Evolutionary conservation across 37 sponge, comb jelly and placozoan species (phyloP).

Genomic region (Diacarnus erythraeanus): DNA sequence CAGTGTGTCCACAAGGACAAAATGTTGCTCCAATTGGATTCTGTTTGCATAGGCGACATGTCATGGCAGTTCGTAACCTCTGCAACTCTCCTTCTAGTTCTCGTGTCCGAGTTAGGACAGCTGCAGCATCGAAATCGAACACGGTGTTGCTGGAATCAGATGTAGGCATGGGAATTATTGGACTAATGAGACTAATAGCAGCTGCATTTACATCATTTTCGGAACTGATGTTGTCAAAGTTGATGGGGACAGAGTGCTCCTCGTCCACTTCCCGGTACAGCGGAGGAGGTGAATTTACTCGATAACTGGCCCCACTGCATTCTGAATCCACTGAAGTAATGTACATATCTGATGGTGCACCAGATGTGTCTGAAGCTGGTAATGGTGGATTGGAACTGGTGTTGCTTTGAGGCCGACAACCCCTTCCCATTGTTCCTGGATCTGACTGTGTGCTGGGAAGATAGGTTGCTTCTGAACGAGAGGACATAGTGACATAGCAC

Average conservation of each 20-base stretch:
- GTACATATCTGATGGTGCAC: constrained; percentile 39
- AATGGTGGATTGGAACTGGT: background rate
- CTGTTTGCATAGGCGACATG: constrained; percentile 66
- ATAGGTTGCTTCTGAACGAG: constrained; percentile 20
- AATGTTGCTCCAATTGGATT: constrained; percentile 78
- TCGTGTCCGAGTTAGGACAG: constrained; percentile 40
- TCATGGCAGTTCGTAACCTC: constrained; percentile 67
- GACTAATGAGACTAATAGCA: constrained; percentile 13
- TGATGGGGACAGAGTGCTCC: constrained; percentile 23
- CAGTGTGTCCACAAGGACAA: constrained; percentile 87
- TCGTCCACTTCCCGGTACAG: constrained; percentile 68
- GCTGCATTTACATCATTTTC: constrained; percentile 12
- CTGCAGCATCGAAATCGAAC: constrained; percentile 44
- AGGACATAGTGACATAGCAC: constrained; percentile 42
- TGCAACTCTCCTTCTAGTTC: constrained; percentile 73
- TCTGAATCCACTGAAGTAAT: constrained; percentile 47
- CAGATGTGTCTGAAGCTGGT: background rate
- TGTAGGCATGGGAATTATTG: constrained; percentile 16
- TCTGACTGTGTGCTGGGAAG: constrained; percentile 8
- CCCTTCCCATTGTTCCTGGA: background rate
- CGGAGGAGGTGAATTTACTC: constrained; percentile 58
- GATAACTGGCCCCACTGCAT: constrained; percentile 23
- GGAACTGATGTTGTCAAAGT: background rate
- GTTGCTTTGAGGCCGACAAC: background rate
- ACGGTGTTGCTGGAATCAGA: background rate